These are phyloP conservation scores for Bombyx mori DNA, from an alignment of 1,140 invertebrate genomes.

Conservation along the genomic window ASM3026992v2 NC_085111.1:6647001-6647500, in stretches of 20 bases:
- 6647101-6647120: constrained; percentile 7
- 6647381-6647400: no score
- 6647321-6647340: background rate
- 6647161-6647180: constrained; percentile 41
- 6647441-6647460: no score
- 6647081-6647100: background rate
- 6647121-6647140: constrained; percentile 20
- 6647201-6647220: constrained; percentile 30
- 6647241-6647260: constrained; percentile 23
- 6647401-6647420: no score
- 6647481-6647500: no score
- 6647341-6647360: background rate
- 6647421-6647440: no score
- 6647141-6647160: constrained; percentile 25
- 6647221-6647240: constrained; percentile 33
- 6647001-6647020: no score
- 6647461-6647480: no score
- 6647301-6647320: constrained; percentile 3
- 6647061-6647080: no score
- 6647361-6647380: no score
- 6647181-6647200: constrained; percentile 23
- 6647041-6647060: no score
- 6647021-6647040: no score
- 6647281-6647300: constrained; percentile 20
- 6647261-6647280: constrained; percentile 27